phyloP scores from a whole-genome alignment of 2,113 vertebrate genomes.

The Emydura subglobosa region DNA sequence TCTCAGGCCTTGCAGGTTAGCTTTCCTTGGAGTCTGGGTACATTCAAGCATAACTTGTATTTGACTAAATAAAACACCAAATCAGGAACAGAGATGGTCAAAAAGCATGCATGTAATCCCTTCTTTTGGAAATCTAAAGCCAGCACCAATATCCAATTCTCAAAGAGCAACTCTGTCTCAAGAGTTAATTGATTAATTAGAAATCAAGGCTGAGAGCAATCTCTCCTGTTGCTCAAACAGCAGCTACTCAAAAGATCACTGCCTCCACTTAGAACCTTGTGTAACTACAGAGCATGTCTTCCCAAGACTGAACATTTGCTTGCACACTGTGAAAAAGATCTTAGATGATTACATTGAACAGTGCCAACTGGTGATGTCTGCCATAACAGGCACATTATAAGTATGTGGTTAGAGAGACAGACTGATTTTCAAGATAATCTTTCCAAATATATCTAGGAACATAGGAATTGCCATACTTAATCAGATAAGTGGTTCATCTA shows the following conservation, averaged over 20 bases:
- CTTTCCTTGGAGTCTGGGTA: neutral
- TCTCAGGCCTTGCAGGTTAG: neutral
- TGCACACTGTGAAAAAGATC: neutral
- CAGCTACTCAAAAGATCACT: neutral
- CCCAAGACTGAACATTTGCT: neutral
- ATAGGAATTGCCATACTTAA: neutral
- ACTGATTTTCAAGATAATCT: neutral
- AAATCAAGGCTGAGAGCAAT: neutral
- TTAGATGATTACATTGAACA: neutral
- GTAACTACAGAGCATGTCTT: accelerated
- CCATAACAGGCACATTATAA: neutral
- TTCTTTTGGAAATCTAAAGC: neutral
- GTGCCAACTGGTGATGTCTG: neutral
- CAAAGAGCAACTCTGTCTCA: neutral
- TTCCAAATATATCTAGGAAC: neutral
- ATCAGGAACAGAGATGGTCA: neutral
- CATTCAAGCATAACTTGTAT: neutral
- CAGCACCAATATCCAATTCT: neutral
- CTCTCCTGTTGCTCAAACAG: neutral
- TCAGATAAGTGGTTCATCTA: neutral
- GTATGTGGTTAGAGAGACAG: neutral
- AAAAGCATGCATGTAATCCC: neutral
- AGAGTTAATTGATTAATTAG: neutral
- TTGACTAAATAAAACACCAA: neutral
- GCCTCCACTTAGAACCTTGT: neutral